These are phyloP conservation scores for Eupithecia insigniata DNA, from an alignment of 2,888 invertebrate species.

Conservation along the genomic window DNA sequence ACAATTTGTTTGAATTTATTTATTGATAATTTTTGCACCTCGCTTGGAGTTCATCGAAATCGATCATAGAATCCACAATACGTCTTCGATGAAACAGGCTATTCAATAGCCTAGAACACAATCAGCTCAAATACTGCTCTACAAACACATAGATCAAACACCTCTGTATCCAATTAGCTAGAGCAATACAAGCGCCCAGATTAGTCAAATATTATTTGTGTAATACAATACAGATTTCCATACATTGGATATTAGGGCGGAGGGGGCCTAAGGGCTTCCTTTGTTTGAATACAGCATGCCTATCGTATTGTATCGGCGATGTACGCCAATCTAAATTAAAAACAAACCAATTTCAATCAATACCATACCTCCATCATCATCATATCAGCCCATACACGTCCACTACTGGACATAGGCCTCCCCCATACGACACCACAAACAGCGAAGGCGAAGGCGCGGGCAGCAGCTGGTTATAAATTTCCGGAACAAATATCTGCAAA, in stretches of 20 bases:
- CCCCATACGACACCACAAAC: too few relatives aligned
- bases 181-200: constrained; percentile 69
- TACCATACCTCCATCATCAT: too few relatives aligned
- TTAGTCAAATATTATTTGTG: constrained; percentile 77
- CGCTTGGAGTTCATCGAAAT: too few relatives aligned
- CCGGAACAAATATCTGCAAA: too few relatives aligned
- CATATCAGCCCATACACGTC: too few relatives aligned
- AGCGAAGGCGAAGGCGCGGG: too few relatives aligned
- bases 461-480: too few relatives aligned
- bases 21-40: too few relatives aligned
- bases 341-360: constrained; percentile 12
- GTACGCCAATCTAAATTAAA: constrained; percentile 14
- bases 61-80: constrained; percentile 23
- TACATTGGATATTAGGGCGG: constrained; percentile 67
- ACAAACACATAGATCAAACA: constrained; percentile 47
- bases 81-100: constrained; percentile 34
- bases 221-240: constrained; percentile 73
- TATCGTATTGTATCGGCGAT: constrained; percentile 21
- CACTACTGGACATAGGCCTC: too few relatives aligned
- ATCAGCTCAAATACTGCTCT: constrained; percentile 43
- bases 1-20: too few relatives aligned
- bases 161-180: constrained; percentile 64
- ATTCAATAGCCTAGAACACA: constrained; percentile 41
- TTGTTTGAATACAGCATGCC: constrained; percentile 44
- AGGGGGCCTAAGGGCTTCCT: constrained; percentile 43